Conservation (phyloP, 1,140 invertebrate species). For the Holotrichia oblita region DNA sequence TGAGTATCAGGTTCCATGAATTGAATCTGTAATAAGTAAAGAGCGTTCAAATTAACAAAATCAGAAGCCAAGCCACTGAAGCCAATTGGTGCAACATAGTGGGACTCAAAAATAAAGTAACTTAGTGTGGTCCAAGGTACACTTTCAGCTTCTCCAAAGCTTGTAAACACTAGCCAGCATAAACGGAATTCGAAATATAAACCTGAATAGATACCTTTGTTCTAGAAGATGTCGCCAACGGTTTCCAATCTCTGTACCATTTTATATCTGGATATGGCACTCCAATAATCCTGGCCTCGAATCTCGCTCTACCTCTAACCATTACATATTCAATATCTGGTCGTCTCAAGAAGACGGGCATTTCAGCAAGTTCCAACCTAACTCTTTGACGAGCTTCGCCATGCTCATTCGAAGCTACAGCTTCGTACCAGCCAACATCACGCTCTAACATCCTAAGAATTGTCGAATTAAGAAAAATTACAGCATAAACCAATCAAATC, state of each 20-base stretch:
- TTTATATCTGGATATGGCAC: constrained; percentile 94
- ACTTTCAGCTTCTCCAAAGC: too few relatives aligned
- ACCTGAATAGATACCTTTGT: constrained; percentile 86
- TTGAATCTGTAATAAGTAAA: constrained; percentile 70
- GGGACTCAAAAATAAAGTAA: too few relatives aligned
- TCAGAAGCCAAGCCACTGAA: too few relatives aligned
- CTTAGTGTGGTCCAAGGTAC: too few relatives aligned
- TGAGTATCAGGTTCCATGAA: constrained; percentile 86
- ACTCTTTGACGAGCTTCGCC: constrained; percentile 88
- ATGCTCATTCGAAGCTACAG: constrained; percentile 91
- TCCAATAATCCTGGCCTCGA: constrained; percentile 89
- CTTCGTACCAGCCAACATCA: constrained; percentile 94
- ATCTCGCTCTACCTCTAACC: constrained; percentile 73
- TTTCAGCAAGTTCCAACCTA: constrained; percentile 87
- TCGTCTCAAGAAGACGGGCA: constrained; percentile 88
- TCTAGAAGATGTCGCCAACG: constrained; percentile 79
- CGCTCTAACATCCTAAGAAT: constrained; percentile 80
- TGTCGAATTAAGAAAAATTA: background rate
- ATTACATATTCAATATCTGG: constrained; percentile 85
- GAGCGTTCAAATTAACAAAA: background rate
- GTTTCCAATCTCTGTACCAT: constrained; percentile 97
- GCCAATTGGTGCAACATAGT: too few relatives aligned
- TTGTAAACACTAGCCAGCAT: too few relatives aligned
- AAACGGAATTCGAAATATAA: too few relatives aligned
- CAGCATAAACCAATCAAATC: constrained; percentile 46